phyloP scores from a whole-genome alignment of 2,888 invertebrate genomes.

The Cacoxenus indagator region DNA sequence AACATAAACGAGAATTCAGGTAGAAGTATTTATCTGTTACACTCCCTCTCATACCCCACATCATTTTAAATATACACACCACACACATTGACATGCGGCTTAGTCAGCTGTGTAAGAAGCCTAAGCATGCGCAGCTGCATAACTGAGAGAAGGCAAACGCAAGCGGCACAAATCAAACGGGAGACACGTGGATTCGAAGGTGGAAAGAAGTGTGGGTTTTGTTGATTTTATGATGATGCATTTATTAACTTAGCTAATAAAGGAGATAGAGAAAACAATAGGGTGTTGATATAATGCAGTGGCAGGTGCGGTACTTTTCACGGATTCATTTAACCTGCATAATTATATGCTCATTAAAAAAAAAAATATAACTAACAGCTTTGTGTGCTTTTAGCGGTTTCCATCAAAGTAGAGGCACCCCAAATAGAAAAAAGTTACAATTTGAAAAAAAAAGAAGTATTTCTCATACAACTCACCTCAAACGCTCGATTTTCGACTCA shows the following conservation, averaged over 20 bases:
- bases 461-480: constrained; percentile 61
- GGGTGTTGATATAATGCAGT: no score
- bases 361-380: not conserved
- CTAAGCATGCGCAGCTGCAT: not conserved
- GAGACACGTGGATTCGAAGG: not conserved
- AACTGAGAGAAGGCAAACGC: not conserved
- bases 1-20: not conserved
- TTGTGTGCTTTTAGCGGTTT: not conserved
- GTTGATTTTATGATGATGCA: no score
- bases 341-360: not conserved
- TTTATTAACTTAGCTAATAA: no score
- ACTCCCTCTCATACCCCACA: not conserved
- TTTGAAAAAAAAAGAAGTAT: not conserved
- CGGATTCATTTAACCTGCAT: no score
- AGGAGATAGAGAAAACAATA: no score
- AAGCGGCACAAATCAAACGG: not conserved
- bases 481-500: constrained; percentile 52
- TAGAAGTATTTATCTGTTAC: not conserved
- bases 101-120: not conserved
- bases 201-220: no score
- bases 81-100: not conserved
- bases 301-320: no score
- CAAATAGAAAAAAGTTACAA: not conserved
- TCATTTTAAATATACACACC: no score
- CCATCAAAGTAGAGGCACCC: not conserved